Evolutionary conservation across 2,113 vertebrate genomes (phyloP).

Genomic region (Tupaia chinensis): DNA sequence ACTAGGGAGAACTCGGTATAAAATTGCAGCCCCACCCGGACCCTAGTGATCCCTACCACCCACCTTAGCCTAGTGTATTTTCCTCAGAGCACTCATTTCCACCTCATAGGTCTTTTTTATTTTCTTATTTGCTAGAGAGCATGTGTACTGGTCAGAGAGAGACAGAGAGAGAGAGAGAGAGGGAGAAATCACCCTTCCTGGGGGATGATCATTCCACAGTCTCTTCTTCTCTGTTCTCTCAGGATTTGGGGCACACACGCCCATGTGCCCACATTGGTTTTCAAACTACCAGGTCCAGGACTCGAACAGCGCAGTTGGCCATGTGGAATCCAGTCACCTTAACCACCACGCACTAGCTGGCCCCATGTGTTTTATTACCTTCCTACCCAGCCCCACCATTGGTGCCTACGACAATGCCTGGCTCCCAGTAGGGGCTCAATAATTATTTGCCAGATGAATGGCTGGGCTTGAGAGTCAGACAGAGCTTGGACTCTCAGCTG

Average conservation of each 20-base stretch:
- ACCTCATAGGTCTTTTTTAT: not conserved
- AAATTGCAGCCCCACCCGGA: not conserved
- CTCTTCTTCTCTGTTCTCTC: too few species aligned
- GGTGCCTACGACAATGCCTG: not conserved
- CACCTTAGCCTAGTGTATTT: not conserved
- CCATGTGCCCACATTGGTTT: too few species aligned
- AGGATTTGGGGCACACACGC: too few species aligned
- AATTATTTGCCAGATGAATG: conserved; percentile 1
- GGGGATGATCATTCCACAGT: too few species aligned
- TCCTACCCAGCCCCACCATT: not conserved
- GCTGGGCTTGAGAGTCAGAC: not conserved
- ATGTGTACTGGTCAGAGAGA: too few species aligned
- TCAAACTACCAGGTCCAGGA: too few species aligned
- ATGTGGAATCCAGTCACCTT: too few species aligned
- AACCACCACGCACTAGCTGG: too few species aligned
- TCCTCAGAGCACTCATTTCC: not conserved
- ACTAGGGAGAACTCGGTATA: not conserved
- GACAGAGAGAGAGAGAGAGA: too few species aligned
- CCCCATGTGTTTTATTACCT: not conserved
- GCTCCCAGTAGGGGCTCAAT: not conserved
- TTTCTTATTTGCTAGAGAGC: too few species aligned
- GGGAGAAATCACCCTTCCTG: too few species aligned
- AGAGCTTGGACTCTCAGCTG: not conserved
- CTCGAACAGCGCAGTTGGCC: too few species aligned
- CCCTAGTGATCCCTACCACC: not conserved